Conservation (phyloP, 1,140 invertebrate genomes). For the Euborellia annulipes region DNA sequence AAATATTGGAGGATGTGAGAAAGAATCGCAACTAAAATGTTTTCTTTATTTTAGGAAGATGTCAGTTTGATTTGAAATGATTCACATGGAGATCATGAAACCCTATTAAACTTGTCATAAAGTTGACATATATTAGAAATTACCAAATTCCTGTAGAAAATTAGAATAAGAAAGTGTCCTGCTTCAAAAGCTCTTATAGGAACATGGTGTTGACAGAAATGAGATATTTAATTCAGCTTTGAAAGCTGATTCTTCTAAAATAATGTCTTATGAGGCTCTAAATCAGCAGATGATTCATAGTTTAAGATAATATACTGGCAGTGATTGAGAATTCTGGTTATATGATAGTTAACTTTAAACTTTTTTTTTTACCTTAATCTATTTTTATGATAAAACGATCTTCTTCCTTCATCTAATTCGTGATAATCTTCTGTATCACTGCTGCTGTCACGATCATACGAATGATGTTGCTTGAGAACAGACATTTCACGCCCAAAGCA, state of each 20-base stretch:
- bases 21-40: too few species aligned
- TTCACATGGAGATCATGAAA: too few species aligned
- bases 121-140: too few species aligned
- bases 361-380: constrained; percentile 35
- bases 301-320: too few species aligned
- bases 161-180: too few species aligned
- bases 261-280: not conserved
- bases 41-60: too few species aligned
- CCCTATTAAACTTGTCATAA: too few species aligned
- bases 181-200: too few species aligned
- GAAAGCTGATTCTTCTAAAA: not conserved
- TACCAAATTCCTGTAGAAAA: too few species aligned
- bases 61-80: too few species aligned
- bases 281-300: constrained; percentile 7
- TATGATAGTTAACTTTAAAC: not conserved
- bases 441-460: constrained; percentile 43
- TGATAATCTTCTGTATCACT: constrained; percentile 55
- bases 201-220: too few species aligned
- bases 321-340: constrained; percentile 6
- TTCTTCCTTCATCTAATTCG: constrained; percentile 40
- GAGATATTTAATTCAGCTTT: not conserved
- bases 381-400: constrained; percentile 43
- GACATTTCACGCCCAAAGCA: constrained; percentile 22
- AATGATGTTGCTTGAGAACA: constrained; percentile 29
- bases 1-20: too few species aligned